Conservation (phyloP, 1,140 invertebrate species). For the Drosophila azteca region DNA sequence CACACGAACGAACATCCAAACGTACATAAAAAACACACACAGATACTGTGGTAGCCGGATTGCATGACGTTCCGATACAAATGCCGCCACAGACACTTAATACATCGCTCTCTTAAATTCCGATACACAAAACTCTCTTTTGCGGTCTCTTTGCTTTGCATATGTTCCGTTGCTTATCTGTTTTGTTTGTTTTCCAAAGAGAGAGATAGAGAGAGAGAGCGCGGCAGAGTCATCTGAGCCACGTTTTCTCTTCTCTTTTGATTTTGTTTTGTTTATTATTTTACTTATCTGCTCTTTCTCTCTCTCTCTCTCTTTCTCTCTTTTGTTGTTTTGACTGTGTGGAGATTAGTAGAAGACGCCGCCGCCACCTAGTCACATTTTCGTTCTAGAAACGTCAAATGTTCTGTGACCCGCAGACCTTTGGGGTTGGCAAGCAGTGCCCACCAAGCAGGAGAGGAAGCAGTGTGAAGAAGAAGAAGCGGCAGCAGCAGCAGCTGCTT, state of each 20-base stretch:
- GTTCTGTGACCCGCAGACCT: constrained; percentile 66
- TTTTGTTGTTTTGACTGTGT: background rate
- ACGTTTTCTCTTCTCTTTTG: constrained; percentile 12
- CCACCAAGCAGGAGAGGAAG: constrained; percentile 9
- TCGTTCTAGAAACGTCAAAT: constrained; percentile 72
- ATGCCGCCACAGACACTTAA: no score
- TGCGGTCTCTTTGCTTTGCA: background rate
- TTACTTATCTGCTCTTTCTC: background rate
- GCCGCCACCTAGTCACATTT: constrained; percentile 31
- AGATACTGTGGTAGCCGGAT: no score
- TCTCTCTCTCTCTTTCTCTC: no score
- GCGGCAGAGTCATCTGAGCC: constrained; percentile 14
- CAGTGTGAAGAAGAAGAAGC: background rate
- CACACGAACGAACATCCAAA: background rate
- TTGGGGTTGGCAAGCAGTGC: constrained; percentile 27
- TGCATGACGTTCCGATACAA: no score
- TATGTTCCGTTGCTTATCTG: constrained; percentile 39
- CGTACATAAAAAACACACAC: constrained; percentile 9
- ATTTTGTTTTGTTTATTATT: constrained; percentile 8
- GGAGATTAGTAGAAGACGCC: constrained; percentile 18
- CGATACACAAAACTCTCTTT: constrained; percentile 38
- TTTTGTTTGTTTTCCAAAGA: constrained; percentile 34
- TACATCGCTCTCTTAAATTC: constrained; percentile 33
- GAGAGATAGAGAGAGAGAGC: constrained; percentile 7
- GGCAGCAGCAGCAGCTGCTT: constrained; percentile 9